phyloP scores from a whole-genome alignment of 2,888 invertebrate species.

The Brachyptera putata region DNA sequence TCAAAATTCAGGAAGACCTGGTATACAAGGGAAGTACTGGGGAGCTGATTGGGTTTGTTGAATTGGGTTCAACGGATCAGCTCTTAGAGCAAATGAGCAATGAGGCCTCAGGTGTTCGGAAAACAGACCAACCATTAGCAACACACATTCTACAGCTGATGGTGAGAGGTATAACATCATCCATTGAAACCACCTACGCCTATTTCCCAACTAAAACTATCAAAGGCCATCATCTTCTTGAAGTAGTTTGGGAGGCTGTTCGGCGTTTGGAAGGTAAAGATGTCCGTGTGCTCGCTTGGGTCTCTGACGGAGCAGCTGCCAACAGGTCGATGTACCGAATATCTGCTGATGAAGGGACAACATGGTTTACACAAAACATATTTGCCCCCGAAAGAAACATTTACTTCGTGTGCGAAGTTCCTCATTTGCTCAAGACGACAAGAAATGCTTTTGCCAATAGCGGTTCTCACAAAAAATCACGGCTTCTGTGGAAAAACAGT shows the following conservation, averaged over 20 bases:
- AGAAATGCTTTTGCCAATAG: background rate
- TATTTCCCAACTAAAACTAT: background rate
- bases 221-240: background rate
- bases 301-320: background rate
- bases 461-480: background rate
- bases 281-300: background rate
- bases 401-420: too few relatives aligned
- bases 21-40: too few relatives aligned
- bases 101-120: too few relatives aligned
- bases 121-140: background rate
- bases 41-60: background rate
- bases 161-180: background rate
- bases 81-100: too few relatives aligned
- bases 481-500: conserved; percentile 2
- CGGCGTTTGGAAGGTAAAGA: background rate
- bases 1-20: conserved; percentile 9
- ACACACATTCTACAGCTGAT: background rate
- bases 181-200: background rate
- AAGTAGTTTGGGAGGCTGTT: conserved; percentile 1
- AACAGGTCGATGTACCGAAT: background rate
- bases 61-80: too few relatives aligned
- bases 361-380: too few relatives aligned
- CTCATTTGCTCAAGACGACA: background rate
- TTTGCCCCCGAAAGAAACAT: too few relatives aligned
- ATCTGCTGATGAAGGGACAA: too few relatives aligned